phyloP scores from a whole-genome alignment of 2,113 vertebrate species.

The Struthidea cinerea region DNA sequence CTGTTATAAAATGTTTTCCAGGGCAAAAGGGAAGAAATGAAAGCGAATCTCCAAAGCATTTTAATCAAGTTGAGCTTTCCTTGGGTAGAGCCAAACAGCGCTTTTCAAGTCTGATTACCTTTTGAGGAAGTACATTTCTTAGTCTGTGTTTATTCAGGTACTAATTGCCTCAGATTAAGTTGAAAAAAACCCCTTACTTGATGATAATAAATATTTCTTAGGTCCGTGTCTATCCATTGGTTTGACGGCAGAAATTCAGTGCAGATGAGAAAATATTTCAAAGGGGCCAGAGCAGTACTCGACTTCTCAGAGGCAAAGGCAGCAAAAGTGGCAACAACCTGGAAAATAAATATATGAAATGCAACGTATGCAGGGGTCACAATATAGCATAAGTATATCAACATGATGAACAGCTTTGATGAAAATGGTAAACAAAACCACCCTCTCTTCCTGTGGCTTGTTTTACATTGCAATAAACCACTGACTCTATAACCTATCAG shows the following conservation, averaged over 20 bases:
- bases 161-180: constrained; percentile 47
- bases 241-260: not conserved
- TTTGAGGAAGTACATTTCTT: constrained; percentile 44
- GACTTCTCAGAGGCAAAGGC: not conserved
- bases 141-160: constrained; percentile 53
- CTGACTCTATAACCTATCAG: constrained; percentile 59
- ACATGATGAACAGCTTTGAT: constrained; percentile 46
- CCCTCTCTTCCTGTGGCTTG: constrained; percentile 55
- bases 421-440: constrained; percentile 46
- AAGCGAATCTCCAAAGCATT: constrained; percentile 44
- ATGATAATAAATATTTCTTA: constrained; percentile 33
- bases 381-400: constrained; percentile 20
- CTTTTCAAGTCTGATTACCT: constrained; percentile 45
- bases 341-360: constrained; percentile 54
- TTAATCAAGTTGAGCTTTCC: constrained; percentile 24
- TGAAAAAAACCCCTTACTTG: not conserved
- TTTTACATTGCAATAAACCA: constrained; percentile 53
- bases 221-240: not conserved
- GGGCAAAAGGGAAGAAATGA: constrained; percentile 21
- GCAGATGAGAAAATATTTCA: not conserved
- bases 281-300: not conserved
- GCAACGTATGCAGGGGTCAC: constrained; percentile 7
- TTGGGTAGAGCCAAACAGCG: not conserved
- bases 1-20: constrained; percentile 45
- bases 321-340: constrained; percentile 39